Conservation (phyloP, 2,888 invertebrate species). For the Formica aserva region DNA sequence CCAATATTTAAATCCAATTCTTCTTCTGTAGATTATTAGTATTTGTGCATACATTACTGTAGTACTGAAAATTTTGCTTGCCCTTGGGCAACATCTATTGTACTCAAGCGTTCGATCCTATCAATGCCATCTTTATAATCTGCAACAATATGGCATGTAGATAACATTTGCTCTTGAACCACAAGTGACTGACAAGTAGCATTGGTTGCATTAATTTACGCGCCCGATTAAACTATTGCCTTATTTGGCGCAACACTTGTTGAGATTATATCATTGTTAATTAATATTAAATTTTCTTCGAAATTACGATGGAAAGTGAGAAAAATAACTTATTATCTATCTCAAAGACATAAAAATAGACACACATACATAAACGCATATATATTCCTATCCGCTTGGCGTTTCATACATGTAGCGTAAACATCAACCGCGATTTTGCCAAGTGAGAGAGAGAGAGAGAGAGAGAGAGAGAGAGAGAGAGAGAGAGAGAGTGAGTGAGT, state of each 20-base stretch:
- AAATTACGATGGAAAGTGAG: neutral
- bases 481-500: too few species aligned
- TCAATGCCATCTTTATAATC: slow-evolving; percentile 10
- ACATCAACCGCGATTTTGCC: neutral
- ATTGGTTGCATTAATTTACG: neutral
- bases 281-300: neutral
- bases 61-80: slow-evolving; percentile 21
- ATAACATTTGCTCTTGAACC: neutral
- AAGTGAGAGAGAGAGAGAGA: neutral
- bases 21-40: slow-evolving; percentile 74
- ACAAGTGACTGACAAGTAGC: neutral
- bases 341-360: neutral
- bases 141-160: neutral
- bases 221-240: neutral
- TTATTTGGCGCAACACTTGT: neutral
- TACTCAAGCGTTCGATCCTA: neutral
- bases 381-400: neutral
- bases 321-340: neutral
- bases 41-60: slow-evolving; percentile 64
- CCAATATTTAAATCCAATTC: slow-evolving; percentile 82
- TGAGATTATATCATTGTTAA: neutral
- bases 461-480: too few species aligned
- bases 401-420: neutral
- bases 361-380: neutral
- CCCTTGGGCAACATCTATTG: neutral